Percentiles rank a stretch among this genome's conserved stretches.
These are phyloP conservation scores for Ptiloglossa arizonensis DNA, from an alignment of 1,140 invertebrate genomes.

Conservation along the genomic window DNA sequence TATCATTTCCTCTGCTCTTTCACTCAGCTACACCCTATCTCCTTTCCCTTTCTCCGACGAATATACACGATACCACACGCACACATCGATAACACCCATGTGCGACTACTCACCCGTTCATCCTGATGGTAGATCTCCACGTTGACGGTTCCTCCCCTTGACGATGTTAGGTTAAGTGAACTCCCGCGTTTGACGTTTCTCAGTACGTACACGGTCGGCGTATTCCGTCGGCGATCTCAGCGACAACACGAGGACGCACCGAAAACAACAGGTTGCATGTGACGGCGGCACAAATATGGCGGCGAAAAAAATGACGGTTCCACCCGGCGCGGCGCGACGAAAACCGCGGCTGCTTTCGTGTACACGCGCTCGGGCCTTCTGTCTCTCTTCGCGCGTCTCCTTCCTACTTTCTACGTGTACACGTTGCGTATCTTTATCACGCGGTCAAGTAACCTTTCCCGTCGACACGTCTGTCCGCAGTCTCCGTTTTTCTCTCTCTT, in stretches of 20 bases:
- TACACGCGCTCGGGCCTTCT: neutral
- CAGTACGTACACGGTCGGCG: constrained; percentile 13
- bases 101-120: constrained; percentile 72
- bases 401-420: neutral
- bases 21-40: constrained; percentile 27
- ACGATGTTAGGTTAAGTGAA: constrained; percentile 55
- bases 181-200: constrained; percentile 42
- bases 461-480: neutral
- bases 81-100: neutral
- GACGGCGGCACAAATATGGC: constrained; percentile 62
- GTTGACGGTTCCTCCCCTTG: constrained; percentile 45
- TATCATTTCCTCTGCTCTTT: constrained; percentile 6
- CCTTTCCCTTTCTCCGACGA: constrained; percentile 35
- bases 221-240: constrained; percentile 44
- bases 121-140: constrained; percentile 67
- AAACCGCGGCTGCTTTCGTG: neutral
- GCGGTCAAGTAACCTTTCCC: neutral
- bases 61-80: neutral
- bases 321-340: neutral
- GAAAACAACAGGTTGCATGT: constrained; percentile 76
- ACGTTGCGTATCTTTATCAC: neutral
- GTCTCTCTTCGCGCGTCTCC: neutral
- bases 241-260: constrained; percentile 61
- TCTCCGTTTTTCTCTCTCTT: constrained; percentile 6
- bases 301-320: constrained; percentile 25